A percentile compares a stretch with the other conserved stretches of the same genome.
Evolutionary conservation across 2,888 invertebrate genomes (phyloP).

Genomic region (Candidula unifasciata): DNA sequence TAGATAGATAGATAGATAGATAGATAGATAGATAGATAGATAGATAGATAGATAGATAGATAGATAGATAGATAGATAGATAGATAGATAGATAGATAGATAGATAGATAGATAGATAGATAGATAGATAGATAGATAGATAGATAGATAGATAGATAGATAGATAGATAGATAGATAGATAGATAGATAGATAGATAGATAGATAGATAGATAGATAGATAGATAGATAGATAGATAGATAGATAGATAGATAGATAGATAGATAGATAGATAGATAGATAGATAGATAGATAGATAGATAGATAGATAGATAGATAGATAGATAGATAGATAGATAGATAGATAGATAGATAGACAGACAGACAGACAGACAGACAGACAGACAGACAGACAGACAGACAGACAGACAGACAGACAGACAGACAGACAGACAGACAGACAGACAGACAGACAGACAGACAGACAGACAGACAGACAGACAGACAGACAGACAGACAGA

Average conservation of each 20-base stretch:
- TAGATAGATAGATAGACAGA: background rate
- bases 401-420: slow-evolving; percentile 23
- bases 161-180: background rate
- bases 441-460: slow-evolving; percentile 19
- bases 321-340: background rate
- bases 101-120: background rate
- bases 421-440: slow-evolving; percentile 25
- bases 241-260: too few species aligned
- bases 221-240: too few species aligned
- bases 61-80: background rate
- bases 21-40: background rate
- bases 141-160: background rate
- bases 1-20: background rate
- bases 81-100: background rate
- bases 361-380: background rate
- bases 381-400: slow-evolving; percentile 12
- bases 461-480: slow-evolving; percentile 14
- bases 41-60: too few species aligned
- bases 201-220: too few species aligned
- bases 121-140: background rate
- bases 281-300: background rate
- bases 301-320: background rate
- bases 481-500: slow-evolving; percentile 3
- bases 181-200: too few species aligned
- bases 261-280: too few species aligned